Conservation (phyloP, 2,888 invertebrate genomes). For the Epiblema foenella region DNA sequence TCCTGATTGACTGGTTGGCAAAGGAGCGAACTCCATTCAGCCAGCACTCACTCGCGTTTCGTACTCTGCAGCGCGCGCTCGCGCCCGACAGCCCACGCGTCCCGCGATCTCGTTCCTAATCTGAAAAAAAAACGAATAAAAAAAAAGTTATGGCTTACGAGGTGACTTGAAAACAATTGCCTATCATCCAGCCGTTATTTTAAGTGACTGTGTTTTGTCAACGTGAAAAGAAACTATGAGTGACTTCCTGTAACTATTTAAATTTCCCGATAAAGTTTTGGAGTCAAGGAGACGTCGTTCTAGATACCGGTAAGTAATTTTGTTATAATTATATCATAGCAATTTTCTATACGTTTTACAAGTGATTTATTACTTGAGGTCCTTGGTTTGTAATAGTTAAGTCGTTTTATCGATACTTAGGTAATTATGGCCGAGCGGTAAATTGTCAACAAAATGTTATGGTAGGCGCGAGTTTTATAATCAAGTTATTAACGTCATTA, state of each 20-base stretch:
- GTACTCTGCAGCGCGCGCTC: constrained; percentile 50
- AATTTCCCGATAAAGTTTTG: constrained; percentile 42
- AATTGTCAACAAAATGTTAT: constrained; percentile 33
- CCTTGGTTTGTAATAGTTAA: constrained; percentile 45
- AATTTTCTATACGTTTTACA: constrained; percentile 38
- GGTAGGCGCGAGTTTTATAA: constrained; percentile 23
- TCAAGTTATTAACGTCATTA: constrained; percentile 19
- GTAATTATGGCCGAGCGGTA: constrained; percentile 36
- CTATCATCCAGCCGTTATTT: not conserved
- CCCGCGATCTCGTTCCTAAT: constrained; percentile 50
- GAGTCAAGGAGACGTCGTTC: constrained; percentile 41
- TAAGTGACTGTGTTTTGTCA: constrained; percentile 31
- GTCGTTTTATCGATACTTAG: constrained; percentile 35
- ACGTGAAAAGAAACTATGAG: constrained; percentile 10
- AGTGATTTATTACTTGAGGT: constrained; percentile 42
- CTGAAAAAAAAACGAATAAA: constrained; percentile 50
- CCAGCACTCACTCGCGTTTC: constrained; percentile 60
- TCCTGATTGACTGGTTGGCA: constrained; percentile 59
- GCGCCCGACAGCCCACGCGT: constrained; percentile 56
- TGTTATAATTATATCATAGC: constrained; percentile 33
- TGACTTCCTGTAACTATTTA: constrained; percentile 37
- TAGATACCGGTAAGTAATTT: constrained; percentile 41
- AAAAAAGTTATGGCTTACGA: constrained; percentile 57
- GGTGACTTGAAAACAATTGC: constrained; percentile 56
- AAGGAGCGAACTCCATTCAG: constrained; percentile 16